Conservation (phyloP, 2,888 invertebrate genomes). For the Boloria selene region DNA sequence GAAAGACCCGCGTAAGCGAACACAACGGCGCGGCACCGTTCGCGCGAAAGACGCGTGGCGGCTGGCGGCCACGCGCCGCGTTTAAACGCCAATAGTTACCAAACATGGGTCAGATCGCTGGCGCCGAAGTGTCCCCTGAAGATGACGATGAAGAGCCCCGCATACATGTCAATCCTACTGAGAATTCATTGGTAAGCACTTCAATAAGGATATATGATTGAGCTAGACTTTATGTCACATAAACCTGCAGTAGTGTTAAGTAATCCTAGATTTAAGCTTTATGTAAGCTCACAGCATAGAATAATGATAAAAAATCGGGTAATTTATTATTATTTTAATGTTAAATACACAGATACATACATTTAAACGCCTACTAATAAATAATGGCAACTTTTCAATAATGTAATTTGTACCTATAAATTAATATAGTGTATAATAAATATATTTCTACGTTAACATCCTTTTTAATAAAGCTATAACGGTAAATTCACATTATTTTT, state of each 20-base stretch:
- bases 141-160: slow-evolving; percentile 79
- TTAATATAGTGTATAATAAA: too few relatives aligned
- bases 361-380: too few relatives aligned
- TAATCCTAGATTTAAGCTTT: not conserved
- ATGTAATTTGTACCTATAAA: too few relatives aligned
- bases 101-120: slow-evolving; percentile 81
- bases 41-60: slow-evolving; percentile 75
- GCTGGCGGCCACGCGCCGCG: slow-evolving; percentile 77
- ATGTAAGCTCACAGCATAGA: not conserved
- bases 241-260: slow-evolving; percentile 1
- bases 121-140: slow-evolving; percentile 79
- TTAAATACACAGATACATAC: too few relatives aligned
- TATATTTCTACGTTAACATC: too few relatives aligned
- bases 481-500: too few relatives aligned
- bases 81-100: slow-evolving; percentile 37
- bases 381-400: too few relatives aligned
- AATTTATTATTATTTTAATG: too few relatives aligned
- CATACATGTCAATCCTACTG: slow-evolving; percentile 76
- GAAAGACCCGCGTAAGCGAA: slow-evolving; percentile 50
- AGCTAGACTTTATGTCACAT: not conserved
- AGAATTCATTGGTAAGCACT: slow-evolving; percentile 77
- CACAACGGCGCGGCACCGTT: slow-evolving; percentile 67
- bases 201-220: not conserved
- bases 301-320: not conserved
- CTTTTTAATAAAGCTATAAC: too few relatives aligned